These are phyloP conservation scores for Taurulus bubalis DNA, from an alignment of 2,113 vertebrate genomes.

Conservation along the genomic window DNA sequence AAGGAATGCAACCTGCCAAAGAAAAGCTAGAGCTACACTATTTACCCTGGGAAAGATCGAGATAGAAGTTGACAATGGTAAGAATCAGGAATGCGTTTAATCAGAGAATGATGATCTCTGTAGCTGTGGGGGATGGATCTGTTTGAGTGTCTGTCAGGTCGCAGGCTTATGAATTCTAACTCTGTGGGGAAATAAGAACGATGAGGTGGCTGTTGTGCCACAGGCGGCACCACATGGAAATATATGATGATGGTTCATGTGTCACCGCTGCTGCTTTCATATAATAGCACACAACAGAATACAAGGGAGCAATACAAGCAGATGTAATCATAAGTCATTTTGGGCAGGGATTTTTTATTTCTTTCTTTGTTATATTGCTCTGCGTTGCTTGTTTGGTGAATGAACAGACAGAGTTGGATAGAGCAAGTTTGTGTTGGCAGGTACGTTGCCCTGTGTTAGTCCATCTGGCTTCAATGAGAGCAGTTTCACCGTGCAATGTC, in stretches of 20 bases:
- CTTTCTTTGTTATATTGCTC: not conserved
- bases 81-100: conserved; percentile 59
- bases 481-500: not conserved
- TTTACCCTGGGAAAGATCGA: conserved; percentile 39
- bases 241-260: conserved; percentile 45
- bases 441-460: conserved; percentile 5
- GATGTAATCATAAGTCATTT: conserved; percentile 17
- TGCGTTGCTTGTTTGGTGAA: not conserved
- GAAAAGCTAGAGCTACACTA: conserved; percentile 14
- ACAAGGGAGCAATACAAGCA: conserved; percentile 15
- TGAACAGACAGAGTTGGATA: conserved; percentile 7
- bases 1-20: conserved; percentile 3
- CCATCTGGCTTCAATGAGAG: not conserved
- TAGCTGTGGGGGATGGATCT: conserved; percentile 35
- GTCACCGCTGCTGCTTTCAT: conserved; percentile 41
- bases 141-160: conserved; percentile 50
- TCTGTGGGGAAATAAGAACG: conserved; percentile 69
- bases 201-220: conserved; percentile 51
- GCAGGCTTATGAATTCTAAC: conserved; percentile 57
- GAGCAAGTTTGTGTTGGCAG: conserved; percentile 5
- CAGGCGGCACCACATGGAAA: conserved; percentile 39
- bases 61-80: conserved; percentile 40
- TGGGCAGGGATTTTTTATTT: not conserved
- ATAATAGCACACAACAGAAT: conserved; percentile 35
- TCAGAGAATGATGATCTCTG: conserved; percentile 52